Conservation (phyloP, 2,888 invertebrate species). For the Teinopalpus imperialis region DNA sequence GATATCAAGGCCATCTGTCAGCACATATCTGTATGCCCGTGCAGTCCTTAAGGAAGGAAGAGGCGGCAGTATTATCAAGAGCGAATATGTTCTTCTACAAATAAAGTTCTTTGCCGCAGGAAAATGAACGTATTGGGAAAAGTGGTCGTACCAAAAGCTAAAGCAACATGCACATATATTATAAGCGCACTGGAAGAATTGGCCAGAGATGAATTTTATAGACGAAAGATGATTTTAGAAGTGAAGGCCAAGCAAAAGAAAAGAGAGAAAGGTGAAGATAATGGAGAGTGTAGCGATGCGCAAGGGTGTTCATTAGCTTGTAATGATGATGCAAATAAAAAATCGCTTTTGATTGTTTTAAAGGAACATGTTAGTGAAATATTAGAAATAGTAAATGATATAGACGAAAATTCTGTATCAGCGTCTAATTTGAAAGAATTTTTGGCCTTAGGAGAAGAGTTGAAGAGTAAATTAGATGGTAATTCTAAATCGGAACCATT, state of each 20-base stretch:
- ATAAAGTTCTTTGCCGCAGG: constrained; percentile 33
- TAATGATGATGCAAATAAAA: constrained; percentile 4
- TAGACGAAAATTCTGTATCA: constrained; percentile 11
- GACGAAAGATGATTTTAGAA: constrained; percentile 31
- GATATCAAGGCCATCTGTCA: no score
- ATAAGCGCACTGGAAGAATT: constrained; percentile 44
- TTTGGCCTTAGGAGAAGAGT: constrained; percentile 14
- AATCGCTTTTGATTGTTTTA: not conserved
- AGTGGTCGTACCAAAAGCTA: constrained; percentile 44
- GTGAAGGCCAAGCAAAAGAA: constrained; percentile 34
- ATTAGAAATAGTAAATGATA: constrained; percentile 15
- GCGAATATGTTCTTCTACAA: constrained; percentile 7
- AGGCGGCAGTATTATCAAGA: constrained; percentile 33
- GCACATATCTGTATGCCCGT: no score
- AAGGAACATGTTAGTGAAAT: constrained; percentile 18
- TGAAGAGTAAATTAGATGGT: constrained; percentile 10
- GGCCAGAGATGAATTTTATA: constrained; percentile 45
- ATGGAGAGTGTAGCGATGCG: no score
- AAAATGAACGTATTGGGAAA: constrained; percentile 44
- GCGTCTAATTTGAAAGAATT: constrained; percentile 8
- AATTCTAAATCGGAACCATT: constrained; percentile 8
- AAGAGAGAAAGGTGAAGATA: constrained; percentile 19
- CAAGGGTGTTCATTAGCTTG: not conserved
- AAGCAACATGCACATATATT: constrained; percentile 41
- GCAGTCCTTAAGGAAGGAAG: constrained; percentile 36